Evolutionary conservation across 2,113 vertebrate species (phyloP).

Genomic region (Notothenia coriiceps): DNA sequence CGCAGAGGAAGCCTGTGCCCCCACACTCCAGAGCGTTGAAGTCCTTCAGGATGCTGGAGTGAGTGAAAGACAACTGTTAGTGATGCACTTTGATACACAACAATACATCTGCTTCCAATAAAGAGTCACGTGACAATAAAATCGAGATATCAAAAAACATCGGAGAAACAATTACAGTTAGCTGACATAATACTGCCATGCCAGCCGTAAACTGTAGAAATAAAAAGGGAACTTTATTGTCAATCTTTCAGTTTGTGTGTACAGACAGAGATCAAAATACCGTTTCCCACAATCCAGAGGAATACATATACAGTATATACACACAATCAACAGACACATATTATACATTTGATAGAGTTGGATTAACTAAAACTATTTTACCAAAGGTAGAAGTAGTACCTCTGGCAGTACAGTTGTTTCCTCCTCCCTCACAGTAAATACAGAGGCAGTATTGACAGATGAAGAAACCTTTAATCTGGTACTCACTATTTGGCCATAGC

Average conservation of each 20-base stretch:
- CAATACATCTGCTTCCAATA: not conserved
- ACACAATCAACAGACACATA: too few species aligned
- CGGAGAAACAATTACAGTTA: not conserved
- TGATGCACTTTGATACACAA: conserved; percentile 6
- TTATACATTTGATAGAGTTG: not conserved
- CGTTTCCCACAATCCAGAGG: too few species aligned
- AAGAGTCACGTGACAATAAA: conserved; percentile 7
- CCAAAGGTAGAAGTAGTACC: not conserved
- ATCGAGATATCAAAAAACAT: not conserved
- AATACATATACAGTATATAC: too few species aligned
- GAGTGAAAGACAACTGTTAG: conserved; percentile 28
- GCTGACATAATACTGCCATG: not conserved
- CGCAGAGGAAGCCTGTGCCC: conserved; percentile 78
- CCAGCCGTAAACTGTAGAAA: not conserved
- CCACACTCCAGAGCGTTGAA: conserved; percentile 93
- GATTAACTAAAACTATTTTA: not conserved
- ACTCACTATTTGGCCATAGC: conserved; percentile 94
- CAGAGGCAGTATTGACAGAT: not conserved
- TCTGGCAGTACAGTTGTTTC: not conserved
- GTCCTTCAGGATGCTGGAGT: conserved; percentile 92
- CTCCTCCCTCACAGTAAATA: not conserved
- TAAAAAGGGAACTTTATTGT: not conserved
- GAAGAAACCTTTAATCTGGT: not conserved
- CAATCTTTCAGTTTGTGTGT: too few species aligned
- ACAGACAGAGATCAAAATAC: too few species aligned